phyloP scores from a whole-genome alignment of 2,113 vertebrate genomes.

The Andinoacara biseriatus region DNA sequence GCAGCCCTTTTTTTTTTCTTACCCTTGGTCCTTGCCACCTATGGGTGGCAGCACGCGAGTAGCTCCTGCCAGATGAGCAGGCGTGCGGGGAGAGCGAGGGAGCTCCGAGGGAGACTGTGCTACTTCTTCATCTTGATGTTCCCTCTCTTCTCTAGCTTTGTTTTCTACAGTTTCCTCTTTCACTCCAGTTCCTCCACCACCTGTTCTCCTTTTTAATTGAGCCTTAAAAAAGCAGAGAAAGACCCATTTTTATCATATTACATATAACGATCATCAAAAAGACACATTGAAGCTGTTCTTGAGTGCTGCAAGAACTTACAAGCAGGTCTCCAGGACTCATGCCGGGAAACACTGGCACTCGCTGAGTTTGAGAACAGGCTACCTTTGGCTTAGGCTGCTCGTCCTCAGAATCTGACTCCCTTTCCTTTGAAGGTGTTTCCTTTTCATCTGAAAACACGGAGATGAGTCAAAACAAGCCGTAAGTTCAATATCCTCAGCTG shows the following conservation, averaged over 20 bases:
- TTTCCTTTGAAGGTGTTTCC: slow-evolving; percentile 17
- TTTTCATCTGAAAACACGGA: slow-evolving; percentile 35
- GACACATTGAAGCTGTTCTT: not conserved
- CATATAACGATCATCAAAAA: not conserved
- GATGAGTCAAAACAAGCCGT: not conserved
- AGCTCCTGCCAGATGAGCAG: slow-evolving; percentile 60
- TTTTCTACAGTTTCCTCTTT: slow-evolving; percentile 18
- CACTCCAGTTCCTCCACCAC: slow-evolving; percentile 65
- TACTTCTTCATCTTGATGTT: slow-evolving; percentile 33
- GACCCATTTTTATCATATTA: not conserved
- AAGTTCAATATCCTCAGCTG: not conserved
- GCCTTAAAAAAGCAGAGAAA: slow-evolving; percentile 75
- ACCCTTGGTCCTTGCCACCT: slow-evolving; percentile 82
- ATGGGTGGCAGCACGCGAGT: slow-evolving; percentile 82
- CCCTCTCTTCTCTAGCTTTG: slow-evolving; percentile 22
- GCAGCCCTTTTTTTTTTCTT: slow-evolving; percentile 38
- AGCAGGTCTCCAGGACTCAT: slow-evolving; percentile 84
- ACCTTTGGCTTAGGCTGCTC: slow-evolving; percentile 54
- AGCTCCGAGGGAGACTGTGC: slow-evolving; percentile 17
- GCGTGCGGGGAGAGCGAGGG: slow-evolving; percentile 55
- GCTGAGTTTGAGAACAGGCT: slow-evolving; percentile 57
- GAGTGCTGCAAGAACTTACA: slow-evolving; percentile 71
- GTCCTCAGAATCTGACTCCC: slow-evolving; percentile 66
- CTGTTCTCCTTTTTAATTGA: slow-evolving; percentile 83
- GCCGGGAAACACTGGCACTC: slow-evolving; percentile 84